These are phyloP conservation scores for Nesidiocoris tenuis DNA, from an alignment of 2,888 invertebrate genomes.

Conservation along the genomic window DNA sequence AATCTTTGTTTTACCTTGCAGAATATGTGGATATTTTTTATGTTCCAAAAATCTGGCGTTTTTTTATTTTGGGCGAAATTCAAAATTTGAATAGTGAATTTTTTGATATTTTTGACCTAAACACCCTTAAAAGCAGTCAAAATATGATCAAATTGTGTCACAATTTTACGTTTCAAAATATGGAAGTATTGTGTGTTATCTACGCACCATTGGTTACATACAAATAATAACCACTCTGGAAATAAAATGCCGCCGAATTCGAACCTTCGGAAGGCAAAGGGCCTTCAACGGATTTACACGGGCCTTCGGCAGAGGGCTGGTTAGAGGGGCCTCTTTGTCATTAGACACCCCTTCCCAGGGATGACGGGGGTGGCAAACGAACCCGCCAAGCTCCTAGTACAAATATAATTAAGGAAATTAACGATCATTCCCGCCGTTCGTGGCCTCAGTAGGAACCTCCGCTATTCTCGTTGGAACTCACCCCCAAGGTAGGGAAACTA, in stretches of 20 bases:
- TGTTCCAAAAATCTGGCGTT: too few species aligned
- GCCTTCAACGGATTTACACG: not conserved
- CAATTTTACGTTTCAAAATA: too few species aligned
- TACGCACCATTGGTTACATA: too few species aligned
- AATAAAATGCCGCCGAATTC: not conserved
- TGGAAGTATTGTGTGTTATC: too few species aligned
- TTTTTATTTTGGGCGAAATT: too few species aligned
- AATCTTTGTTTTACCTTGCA: too few species aligned
- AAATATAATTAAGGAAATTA: constrained; percentile 48
- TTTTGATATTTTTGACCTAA: too few species aligned
- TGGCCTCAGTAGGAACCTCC: not conserved
- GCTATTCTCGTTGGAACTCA: not conserved
- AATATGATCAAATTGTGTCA: too few species aligned
- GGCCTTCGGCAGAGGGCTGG: not conserved
- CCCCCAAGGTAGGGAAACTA: not conserved
- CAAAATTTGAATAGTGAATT: too few species aligned
- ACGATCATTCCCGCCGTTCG: constrained; percentile 36
- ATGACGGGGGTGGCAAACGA: constrained; percentile 18
- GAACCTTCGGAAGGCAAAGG: not conserved
- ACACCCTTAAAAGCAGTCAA: too few species aligned
- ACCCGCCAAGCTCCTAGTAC: constrained; percentile 21
- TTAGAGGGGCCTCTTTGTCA: constrained; percentile 34
- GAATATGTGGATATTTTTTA: too few species aligned
- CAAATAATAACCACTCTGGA: too few species aligned
- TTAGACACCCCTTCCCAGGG: constrained; percentile 12